Base-by-base conservation (phyloP, 1,140 invertebrate species). In the Ooceraea biroi region DNA sequence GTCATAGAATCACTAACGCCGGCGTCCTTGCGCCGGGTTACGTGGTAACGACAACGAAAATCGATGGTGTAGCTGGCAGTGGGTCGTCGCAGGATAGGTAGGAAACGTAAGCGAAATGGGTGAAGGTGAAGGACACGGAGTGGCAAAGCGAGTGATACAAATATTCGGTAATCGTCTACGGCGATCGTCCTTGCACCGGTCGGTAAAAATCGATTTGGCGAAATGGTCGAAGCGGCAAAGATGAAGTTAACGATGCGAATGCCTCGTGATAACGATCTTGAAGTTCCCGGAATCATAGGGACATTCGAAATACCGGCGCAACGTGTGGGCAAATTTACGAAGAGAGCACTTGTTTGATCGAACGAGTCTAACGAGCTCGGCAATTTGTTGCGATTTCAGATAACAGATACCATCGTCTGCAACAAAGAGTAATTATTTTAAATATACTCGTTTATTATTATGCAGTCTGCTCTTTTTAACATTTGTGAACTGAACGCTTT, bases 81-180 rank as follows among this genome's bases (percentile, higher is more conserved):
- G 73, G 85, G 85, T 84, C 73, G 82, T 52, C 52, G 85, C 73
- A 86, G 86, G 86, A 88, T 88, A 87, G 58, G 66, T 41, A n/a
- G n/a, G 65, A 80, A 73, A 61, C 66, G 82, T 83, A 83, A n/a
- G 55, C 71, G 68, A 88, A 88, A 88, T 60, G 86, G 83, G 80
- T 88, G 87, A 89, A 89, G 87, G 87, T 89, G 86, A 89, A 89
- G 87, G 86, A 88, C 86, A 85, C 71, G 61, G 58, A 25, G 57
- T 69, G 69, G 72, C 84, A 65, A 65, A 17, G 55, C 74, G 60
- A 76, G 60, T 88, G 87, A 88, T 88, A 88, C 87, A 72, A 82
- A 57, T 88, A 82, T 88, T 88, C 68, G 86, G 52, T 85, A 88
- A 88, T 88, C 87, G 86, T 73, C 36, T 82, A 68, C 55, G 71